A percentile compares a stretch with the other conserved stretches of the same genome.
These are phyloP conservation scores for Crematogaster levior DNA, from an alignment of 2,888 invertebrate species.

Conservation along the genomic window DNA sequence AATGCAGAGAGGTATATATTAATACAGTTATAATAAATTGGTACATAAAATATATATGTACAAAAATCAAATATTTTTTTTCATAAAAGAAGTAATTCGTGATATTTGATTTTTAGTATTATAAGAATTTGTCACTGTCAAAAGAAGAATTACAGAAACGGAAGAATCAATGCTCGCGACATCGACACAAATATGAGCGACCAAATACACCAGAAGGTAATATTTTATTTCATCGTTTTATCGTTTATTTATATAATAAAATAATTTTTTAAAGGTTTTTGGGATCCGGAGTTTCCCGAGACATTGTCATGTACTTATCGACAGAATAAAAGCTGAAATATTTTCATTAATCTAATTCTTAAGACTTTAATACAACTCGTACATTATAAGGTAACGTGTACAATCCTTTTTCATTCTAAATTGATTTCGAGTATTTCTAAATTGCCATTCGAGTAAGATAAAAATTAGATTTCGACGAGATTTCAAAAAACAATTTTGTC, in stretches of 20 bases:
- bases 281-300: constrained; percentile 83
- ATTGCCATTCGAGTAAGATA: background rate
- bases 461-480: background rate
- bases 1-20: constrained; percentile 83
- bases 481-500: background rate
- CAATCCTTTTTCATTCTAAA: background rate
- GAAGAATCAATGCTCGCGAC: constrained; percentile 86
- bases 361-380: background rate
- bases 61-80: background rate
- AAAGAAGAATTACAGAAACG: constrained; percentile 83
- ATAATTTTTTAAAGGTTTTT: constrained; percentile 79
- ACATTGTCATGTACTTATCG: constrained; percentile 62
- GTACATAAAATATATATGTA: constrained; percentile 7
- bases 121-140: constrained; percentile 80
- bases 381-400: background rate
- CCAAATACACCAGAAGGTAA: constrained; percentile 83
- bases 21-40: background rate
- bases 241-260: constrained; percentile 26
- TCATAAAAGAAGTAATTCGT: background rate
- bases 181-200: constrained; percentile 84
- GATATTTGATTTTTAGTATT: constrained; percentile 77
- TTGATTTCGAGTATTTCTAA: no score
- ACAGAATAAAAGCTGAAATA: constrained; percentile 4
- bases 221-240: background rate
- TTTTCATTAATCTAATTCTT: no score